A percentile compares a stretch with the other conserved stretches of the same genome.
These are phyloP conservation scores for Nycteola revayana DNA, from an alignment of 2,888 invertebrate species.

Conservation along the genomic window DNA sequence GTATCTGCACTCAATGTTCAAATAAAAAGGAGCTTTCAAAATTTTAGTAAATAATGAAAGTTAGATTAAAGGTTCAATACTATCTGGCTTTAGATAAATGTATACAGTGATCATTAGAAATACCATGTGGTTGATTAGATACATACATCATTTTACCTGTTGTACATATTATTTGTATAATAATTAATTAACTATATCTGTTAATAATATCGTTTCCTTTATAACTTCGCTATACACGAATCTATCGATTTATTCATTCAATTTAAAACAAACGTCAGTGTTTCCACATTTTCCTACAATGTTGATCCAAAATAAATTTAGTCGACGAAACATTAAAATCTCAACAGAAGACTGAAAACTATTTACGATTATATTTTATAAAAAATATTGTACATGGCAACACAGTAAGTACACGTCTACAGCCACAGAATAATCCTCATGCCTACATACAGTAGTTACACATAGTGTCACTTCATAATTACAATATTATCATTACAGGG, in stretches of 20 bases:
- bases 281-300: constrained; percentile 29
- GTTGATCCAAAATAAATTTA: constrained; percentile 38
- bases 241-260: constrained; percentile 31
- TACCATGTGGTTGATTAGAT: constrained; percentile 49
- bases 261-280: constrained; percentile 21
- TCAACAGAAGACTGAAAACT: constrained; percentile 79
- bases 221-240: constrained; percentile 40
- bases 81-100: constrained; percentile 80
- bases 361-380: constrained; percentile 80
- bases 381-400: constrained; percentile 70
- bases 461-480: constrained; percentile 69
- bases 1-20: constrained; percentile 81
- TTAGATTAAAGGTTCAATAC: constrained; percentile 74
- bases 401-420: constrained; percentile 43
- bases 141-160: constrained; percentile 39
- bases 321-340: constrained; percentile 49
- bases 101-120: constrained; percentile 73
- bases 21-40: constrained; percentile 81
- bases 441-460: constrained; percentile 33
- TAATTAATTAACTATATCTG: constrained; percentile 49
- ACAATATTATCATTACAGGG: constrained; percentile 82
- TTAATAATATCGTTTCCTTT: constrained; percentile 49
- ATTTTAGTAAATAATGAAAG: constrained; percentile 76
- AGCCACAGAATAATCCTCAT: constrained; percentile 45
- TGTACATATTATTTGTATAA: constrained; percentile 64